These are phyloP conservation scores for Rhyacophila brunnea DNA, from an alignment of 1,140 invertebrate genomes.

Conservation along the genomic window DNA sequence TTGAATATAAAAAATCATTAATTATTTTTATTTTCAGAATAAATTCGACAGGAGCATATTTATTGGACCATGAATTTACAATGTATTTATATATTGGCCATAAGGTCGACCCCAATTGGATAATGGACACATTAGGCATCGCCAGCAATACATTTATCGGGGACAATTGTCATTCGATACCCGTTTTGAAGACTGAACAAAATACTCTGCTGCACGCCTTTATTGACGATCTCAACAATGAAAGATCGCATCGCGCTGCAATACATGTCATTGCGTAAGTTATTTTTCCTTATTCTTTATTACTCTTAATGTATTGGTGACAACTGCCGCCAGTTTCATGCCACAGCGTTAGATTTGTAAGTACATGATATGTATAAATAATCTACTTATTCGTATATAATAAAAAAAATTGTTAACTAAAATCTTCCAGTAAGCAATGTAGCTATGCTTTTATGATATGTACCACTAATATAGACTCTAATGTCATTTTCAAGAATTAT, in stretches of 20 bases:
- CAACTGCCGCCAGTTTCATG: no score
- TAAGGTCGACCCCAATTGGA: slow-evolving; percentile 71
- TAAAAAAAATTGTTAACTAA: no score
- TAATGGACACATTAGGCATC: slow-evolving; percentile 66
- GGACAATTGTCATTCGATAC: slow-evolving; percentile 71
- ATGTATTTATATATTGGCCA: slow-evolving; percentile 88
- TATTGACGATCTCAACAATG: slow-evolving; percentile 80
- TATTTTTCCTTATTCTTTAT: slow-evolving; percentile 7
- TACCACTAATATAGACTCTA: no score
- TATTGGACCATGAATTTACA: slow-evolving; percentile 83
- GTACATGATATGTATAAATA: no score
- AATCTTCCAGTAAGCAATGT: no score
- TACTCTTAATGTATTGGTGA: no score
- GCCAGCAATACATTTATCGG: slow-evolving; percentile 55
- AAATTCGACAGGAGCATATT: slow-evolving; percentile 85
- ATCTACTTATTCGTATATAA: no score
- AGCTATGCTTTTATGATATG: no score
- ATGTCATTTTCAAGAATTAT: no score
- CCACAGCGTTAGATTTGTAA: no score
- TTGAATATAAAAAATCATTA: no score
- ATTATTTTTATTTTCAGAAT: slow-evolving; percentile 53
- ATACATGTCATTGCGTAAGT: slow-evolving; percentile 81
- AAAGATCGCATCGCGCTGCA: slow-evolving; percentile 74
- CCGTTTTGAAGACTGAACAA: slow-evolving; percentile 72
- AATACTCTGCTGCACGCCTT: slow-evolving; percentile 80